Conservation (phyloP, 2,113 vertebrate species). For the Ctenomys sociabilis region DNA sequence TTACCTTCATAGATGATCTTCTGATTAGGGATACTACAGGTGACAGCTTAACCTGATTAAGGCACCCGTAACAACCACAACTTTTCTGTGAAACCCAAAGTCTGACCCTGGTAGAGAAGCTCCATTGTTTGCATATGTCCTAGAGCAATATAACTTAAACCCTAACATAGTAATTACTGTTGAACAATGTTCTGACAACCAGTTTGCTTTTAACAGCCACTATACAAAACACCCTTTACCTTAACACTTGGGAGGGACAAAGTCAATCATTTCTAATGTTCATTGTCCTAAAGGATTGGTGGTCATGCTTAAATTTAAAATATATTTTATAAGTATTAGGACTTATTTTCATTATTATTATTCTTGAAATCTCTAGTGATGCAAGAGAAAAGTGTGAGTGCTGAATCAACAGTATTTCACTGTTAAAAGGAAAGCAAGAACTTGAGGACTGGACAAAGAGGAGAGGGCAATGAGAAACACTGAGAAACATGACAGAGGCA, state of each 20-base stretch:
- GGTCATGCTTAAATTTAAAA: background rate
- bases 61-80: background rate
- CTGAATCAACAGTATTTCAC: background rate
- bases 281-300: background rate
- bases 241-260: background rate
- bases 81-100: background rate
- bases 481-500: too few species aligned
- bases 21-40: background rate
- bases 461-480: too few species aligned
- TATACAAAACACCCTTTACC: background rate
- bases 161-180: background rate
- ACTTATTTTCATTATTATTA: background rate
- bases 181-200: background rate
- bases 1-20: slow-evolving; percentile 10
- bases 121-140: background rate
- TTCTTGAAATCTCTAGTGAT: background rate
- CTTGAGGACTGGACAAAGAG: too few species aligned
- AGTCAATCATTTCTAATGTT: background rate
- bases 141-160: background rate
- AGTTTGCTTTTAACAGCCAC: background rate
- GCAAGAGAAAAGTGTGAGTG: background rate
- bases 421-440: too few species aligned
- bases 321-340: background rate
- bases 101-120: background rate
- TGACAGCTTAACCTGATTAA: background rate